A percentile compares a stretch with the other conserved stretches of the same genome.
Evolutionary conservation across 2,113 vertebrate species (phyloP).

Genomic region (Bos indicus): DNA sequence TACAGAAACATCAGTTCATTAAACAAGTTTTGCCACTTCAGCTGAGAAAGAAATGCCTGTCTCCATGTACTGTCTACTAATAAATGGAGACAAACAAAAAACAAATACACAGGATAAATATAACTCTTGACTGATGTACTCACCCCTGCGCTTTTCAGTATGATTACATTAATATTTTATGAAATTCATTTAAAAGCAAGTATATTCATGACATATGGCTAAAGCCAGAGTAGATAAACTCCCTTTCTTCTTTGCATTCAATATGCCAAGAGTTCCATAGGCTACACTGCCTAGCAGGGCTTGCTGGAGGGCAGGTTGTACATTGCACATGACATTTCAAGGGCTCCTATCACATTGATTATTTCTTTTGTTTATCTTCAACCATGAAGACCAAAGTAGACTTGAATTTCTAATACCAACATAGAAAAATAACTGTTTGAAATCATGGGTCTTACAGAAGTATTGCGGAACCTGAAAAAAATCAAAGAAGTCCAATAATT

Average conservation of each 20-base stretch:
- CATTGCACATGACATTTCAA: conserved; percentile 12
- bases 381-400: conserved; percentile 17
- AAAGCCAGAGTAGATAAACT: conserved; percentile 45
- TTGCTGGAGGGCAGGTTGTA: conserved; percentile 21
- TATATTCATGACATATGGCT: conserved; percentile 47
- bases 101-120: conserved; percentile 60
- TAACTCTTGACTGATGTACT: conserved; percentile 58
- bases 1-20: conserved; percentile 65
- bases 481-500: background rate
- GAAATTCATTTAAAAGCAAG: conserved; percentile 64
- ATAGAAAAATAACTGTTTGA: background rate
- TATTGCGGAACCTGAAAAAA: background rate
- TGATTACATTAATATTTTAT: conserved; percentile 75
- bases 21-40: conserved; percentile 52
- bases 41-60: conserved; percentile 49
- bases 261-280: conserved; percentile 29
- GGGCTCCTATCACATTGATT: conserved; percentile 10
- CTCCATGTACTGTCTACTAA: conserved; percentile 57
- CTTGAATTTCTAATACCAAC: conserved; percentile 21
- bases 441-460: background rate
- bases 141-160: conserved; percentile 32
- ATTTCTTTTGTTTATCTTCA: conserved; percentile 47
- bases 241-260: conserved; percentile 39
- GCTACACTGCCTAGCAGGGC: background rate
- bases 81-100: conserved; percentile 61